These are phyloP conservation scores for Harpagoxenus sublaevis DNA, from an alignment of 2,888 invertebrate species.

Conservation along the genomic window DNA sequence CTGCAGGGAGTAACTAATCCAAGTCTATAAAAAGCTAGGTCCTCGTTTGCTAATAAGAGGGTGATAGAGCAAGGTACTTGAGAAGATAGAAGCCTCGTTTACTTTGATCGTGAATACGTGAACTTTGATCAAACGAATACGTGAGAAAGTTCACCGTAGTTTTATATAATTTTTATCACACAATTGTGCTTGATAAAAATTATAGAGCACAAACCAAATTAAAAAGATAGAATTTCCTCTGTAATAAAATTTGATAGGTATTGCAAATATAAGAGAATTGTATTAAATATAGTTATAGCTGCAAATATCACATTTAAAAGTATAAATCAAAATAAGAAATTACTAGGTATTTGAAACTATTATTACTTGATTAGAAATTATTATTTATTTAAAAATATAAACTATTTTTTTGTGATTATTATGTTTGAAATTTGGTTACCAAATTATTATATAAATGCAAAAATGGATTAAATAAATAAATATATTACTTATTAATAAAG, in stretches of 20 bases:
- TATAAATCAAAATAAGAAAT: background rate
- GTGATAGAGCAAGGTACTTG: background rate
- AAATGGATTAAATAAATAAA: background rate
- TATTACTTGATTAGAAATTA: background rate
- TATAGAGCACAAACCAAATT: background rate
- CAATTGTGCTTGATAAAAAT: background rate
- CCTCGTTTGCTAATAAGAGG: conserved; percentile 20
- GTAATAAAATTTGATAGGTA: background rate
- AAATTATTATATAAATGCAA: background rate
- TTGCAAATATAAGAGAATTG: background rate
- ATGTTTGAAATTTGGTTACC: background rate
- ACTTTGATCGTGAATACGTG: conserved; percentile 11
- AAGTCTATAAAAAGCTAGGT: conserved; percentile 43
- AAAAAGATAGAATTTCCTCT: background rate
- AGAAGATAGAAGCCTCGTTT: conserved; percentile 1
- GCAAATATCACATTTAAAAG: background rate
- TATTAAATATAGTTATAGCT: background rate
- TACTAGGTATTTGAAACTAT: too few relatives aligned
- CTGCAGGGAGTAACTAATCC: conserved; percentile 32
- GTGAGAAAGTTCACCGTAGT: background rate
- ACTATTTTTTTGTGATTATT: background rate
- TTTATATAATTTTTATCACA: conserved; percentile 9
- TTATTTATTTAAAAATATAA: too few relatives aligned
- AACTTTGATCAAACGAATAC: background rate
- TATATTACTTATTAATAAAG: background rate